A percentile compares a stretch with the other conserved stretches of the same genome.
phyloP scores from a whole-genome alignment of 2,797 vertebrate genomes.

The Okamejei kenojei region DNA sequence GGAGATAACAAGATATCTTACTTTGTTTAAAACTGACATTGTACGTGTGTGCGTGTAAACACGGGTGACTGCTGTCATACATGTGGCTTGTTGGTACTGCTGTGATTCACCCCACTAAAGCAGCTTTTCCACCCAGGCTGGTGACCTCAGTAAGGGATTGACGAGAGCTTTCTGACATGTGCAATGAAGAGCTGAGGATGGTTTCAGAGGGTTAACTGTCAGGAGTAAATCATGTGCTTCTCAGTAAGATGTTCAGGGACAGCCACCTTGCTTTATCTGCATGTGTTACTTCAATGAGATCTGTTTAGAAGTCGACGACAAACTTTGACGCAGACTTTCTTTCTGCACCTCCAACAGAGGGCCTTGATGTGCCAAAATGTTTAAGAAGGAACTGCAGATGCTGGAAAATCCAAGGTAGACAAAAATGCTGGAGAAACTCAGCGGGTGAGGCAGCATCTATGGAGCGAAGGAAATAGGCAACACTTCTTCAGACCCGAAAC shows the following conservation, averaged over 20 bases:
- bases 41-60: neutral
- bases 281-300: neutral
- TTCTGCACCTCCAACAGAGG: neutral
- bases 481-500: no score
- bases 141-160: neutral
- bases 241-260: no score
- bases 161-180: neutral
- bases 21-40: neutral
- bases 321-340: neutral
- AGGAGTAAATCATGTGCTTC: neutral
- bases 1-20: neutral
- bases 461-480: no score
- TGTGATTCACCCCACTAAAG: neutral
- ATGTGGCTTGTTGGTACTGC: neutral
- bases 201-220: neutral
- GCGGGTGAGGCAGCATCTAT: no score
- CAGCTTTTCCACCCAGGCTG: neutral
- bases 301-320: neutral
- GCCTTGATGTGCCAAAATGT: neutral
- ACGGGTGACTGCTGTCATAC: neutral
- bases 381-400: no score
- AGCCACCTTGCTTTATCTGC: neutral
- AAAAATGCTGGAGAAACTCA: no score
- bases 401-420: no score
- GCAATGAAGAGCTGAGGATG: neutral